Percentiles rank a stretch among this genome's conserved stretches.
Conservation (phyloP, 2,113 vertebrate species). For the Antigone vipio region DNA sequence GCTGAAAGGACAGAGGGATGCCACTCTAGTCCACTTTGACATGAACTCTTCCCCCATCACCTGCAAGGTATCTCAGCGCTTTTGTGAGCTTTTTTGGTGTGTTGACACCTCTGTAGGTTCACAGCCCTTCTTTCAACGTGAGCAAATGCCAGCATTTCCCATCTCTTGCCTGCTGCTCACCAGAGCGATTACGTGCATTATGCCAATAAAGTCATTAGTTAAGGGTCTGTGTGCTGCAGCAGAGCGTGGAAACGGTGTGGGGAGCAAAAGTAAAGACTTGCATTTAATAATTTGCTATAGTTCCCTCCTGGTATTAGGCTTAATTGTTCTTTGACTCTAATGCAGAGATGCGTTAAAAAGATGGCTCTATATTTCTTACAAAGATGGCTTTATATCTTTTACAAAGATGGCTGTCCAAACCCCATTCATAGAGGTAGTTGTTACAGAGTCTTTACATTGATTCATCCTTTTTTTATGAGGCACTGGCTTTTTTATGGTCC, state of each 20-base stretch:
- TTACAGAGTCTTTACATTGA: not conserved
- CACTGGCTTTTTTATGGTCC: not conserved
- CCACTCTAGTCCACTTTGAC: not conserved
- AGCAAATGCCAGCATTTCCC: not conserved
- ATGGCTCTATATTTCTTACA: not conserved
- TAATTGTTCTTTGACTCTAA: not conserved
- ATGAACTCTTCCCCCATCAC: not conserved
- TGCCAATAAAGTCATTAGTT: too few relatives aligned
- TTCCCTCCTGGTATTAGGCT: not conserved
- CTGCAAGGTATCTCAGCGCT: not conserved
- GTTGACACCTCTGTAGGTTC: not conserved
- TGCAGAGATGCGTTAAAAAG: not conserved
- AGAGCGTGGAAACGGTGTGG: not conserved
- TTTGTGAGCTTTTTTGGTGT: not conserved
- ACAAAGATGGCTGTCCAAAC: not conserved
- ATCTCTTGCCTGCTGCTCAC: not conserved
- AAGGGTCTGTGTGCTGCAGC: not conserved
- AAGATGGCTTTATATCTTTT: not conserved
- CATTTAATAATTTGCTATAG: not conserved
- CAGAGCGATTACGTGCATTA: not conserved
- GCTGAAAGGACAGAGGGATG: not conserved
- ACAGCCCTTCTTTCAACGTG: too few relatives aligned
- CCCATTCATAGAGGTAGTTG: not conserved
- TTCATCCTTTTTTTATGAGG: constrained; percentile 36
- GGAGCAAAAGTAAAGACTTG: not conserved